Conservation (phyloP, 2,113 vertebrate species). For the Bos taurus region DNA sequence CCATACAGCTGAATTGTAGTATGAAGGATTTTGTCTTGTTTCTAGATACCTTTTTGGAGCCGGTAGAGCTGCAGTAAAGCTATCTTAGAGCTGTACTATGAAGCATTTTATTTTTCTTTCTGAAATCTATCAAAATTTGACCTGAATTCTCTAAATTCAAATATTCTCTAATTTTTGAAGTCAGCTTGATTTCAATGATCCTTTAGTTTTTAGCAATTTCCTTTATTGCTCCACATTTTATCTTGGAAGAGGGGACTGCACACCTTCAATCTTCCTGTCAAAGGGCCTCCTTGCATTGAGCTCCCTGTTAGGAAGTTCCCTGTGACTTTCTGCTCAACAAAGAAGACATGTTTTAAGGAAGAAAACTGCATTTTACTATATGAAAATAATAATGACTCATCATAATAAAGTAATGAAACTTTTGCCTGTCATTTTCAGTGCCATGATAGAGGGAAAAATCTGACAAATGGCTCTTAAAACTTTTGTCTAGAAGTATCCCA, state of each 20-base stretch:
- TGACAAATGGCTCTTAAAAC: neutral
- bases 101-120: neutral
- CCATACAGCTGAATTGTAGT: neutral
- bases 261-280: neutral
- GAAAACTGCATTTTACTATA: neutral
- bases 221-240: neutral
- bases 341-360: neutral
- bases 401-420: neutral
- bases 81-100: neutral
- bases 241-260: neutral
- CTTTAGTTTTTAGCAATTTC: neutral
- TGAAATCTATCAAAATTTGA: conserved; percentile 17
- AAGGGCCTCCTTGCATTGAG: neutral
- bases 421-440: neutral
- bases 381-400: neutral
- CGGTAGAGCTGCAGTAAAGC: neutral
- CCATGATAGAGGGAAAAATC: neutral
- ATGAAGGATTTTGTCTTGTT: neutral
- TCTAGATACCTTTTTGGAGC: neutral
- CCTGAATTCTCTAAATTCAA: conserved; percentile 9
- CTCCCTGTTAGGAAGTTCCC: neutral
- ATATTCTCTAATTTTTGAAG: neutral
- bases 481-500: neutral
- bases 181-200: neutral
- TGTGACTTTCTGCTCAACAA: neutral